Conservation (phyloP, 2,888 invertebrate species). For the Ctenicera cuprea region DNA sequence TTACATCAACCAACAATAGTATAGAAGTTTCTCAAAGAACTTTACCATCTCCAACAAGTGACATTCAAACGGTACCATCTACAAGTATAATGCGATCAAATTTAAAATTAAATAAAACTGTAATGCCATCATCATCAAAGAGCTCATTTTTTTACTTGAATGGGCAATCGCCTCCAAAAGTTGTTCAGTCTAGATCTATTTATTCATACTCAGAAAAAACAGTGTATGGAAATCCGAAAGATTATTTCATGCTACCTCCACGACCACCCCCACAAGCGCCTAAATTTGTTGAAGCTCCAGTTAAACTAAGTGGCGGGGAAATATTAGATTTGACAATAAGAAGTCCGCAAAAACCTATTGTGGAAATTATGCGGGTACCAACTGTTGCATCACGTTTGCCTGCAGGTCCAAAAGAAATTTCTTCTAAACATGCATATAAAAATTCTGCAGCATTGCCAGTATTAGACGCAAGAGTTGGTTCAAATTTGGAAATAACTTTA, state of each 20-base stretch:
- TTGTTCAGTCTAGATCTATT: conserved; percentile 79
- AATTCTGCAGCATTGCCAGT: conserved; percentile 64
- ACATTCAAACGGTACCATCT: conserved; percentile 30
- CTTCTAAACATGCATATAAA: conserved; percentile 53
- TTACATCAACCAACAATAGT: conserved; percentile 6
- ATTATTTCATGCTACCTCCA: conserved; percentile 77
- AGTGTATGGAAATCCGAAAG: conserved; percentile 85
- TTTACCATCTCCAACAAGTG: conserved; percentile 11
- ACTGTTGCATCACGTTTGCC: conserved; percentile 63
- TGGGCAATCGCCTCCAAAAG: conserved; percentile 74
- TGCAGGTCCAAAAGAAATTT: conserved; percentile 40
- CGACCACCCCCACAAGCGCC: conserved; percentile 71
- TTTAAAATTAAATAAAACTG: conserved; percentile 24
- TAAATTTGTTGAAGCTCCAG: conserved; percentile 69
- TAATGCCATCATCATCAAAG: conserved; percentile 26
- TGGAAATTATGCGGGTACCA: conserved; percentile 79
- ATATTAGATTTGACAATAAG: conserved; percentile 81
- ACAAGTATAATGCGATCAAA: conserved; percentile 29
- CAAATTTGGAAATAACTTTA: conserved; percentile 83
- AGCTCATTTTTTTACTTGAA: conserved; percentile 58
- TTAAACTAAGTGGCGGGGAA: conserved; percentile 72
- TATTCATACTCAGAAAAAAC: conserved; percentile 79
- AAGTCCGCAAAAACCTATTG: conserved; percentile 71
- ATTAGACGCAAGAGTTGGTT: conserved; percentile 75
- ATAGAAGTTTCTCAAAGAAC: conserved; percentile 36